Evolutionary conservation across 92 coral and sea anemone species (phyloP).

Genomic region (Diadumene lineata): DNA sequence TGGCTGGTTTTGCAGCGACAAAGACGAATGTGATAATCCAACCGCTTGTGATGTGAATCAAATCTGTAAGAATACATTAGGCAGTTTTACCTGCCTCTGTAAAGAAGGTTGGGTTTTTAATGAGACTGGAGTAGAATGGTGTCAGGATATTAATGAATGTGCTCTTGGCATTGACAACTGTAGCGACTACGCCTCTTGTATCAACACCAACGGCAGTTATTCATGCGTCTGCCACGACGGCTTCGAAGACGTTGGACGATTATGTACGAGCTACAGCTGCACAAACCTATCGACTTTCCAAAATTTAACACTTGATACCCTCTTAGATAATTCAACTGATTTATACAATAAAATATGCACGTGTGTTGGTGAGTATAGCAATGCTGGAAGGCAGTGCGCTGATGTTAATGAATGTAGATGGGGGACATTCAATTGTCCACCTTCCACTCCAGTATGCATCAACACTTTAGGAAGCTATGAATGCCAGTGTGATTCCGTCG

Average conservation of each 20-base stretch:
- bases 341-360: slow-evolving; percentile 22
- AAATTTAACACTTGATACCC: neutral
- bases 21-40: slow-evolving; percentile 43
- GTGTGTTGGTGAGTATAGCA: slow-evolving; percentile 47
- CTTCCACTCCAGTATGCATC: slow-evolving; percentile 48
- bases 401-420: slow-evolving; percentile 54
- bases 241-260: slow-evolving; percentile 50
- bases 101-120: slow-evolving; percentile 54
- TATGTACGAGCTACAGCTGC: slow-evolving; percentile 48
- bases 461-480: slow-evolving; percentile 65
- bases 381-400: slow-evolving; percentile 42
- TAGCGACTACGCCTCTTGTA: slow-evolving; percentile 48
- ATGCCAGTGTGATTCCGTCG: slow-evolving; percentile 59
- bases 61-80: slow-evolving; percentile 42
- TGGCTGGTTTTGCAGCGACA: slow-evolving; percentile 56
- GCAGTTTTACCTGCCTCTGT: slow-evolving; percentile 54
- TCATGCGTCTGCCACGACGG: slow-evolving; percentile 48
- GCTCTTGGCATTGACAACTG: slow-evolving; percentile 47
- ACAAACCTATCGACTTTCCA: slow-evolving; percentile 3
- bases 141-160: slow-evolving; percentile 62
- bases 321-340: too few relatives aligned
- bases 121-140: slow-evolving; percentile 29
- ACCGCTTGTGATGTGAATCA: slow-evolving; percentile 49
- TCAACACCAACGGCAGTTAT: slow-evolving; percentile 61
- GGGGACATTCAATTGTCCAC: slow-evolving; percentile 44